These are phyloP conservation scores for Sarcophaga variegata DNA, from an alignment of 2,888 invertebrate species.

Conservation along the genomic window DNA sequence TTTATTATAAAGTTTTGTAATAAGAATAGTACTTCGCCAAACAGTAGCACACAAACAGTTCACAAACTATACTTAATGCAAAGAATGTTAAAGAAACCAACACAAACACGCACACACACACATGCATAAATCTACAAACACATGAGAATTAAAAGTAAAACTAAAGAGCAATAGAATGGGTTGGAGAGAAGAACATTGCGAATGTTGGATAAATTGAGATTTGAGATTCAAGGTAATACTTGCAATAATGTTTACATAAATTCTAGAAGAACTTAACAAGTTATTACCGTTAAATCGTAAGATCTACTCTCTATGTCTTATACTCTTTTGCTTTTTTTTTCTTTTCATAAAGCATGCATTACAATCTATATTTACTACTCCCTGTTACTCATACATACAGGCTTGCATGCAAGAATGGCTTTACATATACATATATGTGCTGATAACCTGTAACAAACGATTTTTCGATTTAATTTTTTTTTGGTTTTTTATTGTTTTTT, in stretches of 20 bases:
- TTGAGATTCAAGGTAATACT: slow-evolving; percentile 56
- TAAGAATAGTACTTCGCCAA: neutral
- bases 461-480: slow-evolving; percentile 25
- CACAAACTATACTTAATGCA: neutral
- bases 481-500: neutral
- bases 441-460: slow-evolving; percentile 42
- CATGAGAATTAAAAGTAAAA: too few species aligned
- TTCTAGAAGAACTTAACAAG: slow-evolving; percentile 69
- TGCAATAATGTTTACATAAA: slow-evolving; percentile 70
- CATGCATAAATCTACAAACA: slow-evolving; percentile 11
- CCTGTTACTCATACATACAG: neutral
- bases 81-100: neutral
- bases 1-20: neutral
- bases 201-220: neutral
- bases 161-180: too few species aligned
- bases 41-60: neutral
- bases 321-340: neutral
- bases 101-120: neutral
- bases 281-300: slow-evolving; percentile 69
- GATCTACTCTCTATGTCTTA: slow-evolving; percentile 31
- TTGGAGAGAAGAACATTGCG: too few species aligned
- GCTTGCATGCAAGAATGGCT: neutral
- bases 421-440: neutral
- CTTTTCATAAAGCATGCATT: slow-evolving; percentile 4
- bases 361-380: neutral